Base-by-base conservation (phyloP, 2,888 invertebrate genomes). In the Brachyptera putata region DNA sequence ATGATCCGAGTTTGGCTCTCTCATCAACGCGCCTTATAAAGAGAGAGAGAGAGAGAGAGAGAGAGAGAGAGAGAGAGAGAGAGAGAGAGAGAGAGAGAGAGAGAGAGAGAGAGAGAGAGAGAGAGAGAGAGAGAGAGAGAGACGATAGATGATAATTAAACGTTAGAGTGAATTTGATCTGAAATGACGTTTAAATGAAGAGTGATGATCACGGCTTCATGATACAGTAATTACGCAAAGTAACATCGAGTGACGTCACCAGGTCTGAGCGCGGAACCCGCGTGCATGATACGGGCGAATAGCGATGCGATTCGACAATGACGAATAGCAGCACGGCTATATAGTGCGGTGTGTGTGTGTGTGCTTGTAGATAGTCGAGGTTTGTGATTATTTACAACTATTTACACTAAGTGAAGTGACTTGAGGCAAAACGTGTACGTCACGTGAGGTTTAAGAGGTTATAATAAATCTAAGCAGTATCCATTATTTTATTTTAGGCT, bases 131-230 rank as follows among this genome's bases (percentile, higher is more conserved):
- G 16, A 24, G 13, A 13, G 30, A 22, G 37, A 37, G 39, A 37
- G 39, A 36, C 24, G 22, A 24, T 11, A 36, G 57, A 57, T 53
- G 61, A 55, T 58, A 48, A 55, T 34, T 57, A 57, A 53, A 56
- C 49, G 48, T n/a, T n/a, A n/a, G n/a, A n/a, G n/a, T n/a, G 48
- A 21, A 41, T 41, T 18, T 41, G 41, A 41, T 41, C 41, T 39
- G 50, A 26, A 61, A 61, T 50, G 58, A 56, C 56, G 46, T 58
- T 59, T 56, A 43, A 41, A 59, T 62, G 62, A 62, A 59, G 59
- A 62, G 58, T 59, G 48, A 62, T 59, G 62, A 50, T 48, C 55
- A 37, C 48, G 18, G 14, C 41, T 37, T 3, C 37, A 37, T 37
- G n/a, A n/a, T 3, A 41, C 11, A 18, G 41, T 21, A 41, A 41